phyloP scores from a whole-genome alignment of 1,140 invertebrate genomes.

The Cotesia glomerata region DNA sequence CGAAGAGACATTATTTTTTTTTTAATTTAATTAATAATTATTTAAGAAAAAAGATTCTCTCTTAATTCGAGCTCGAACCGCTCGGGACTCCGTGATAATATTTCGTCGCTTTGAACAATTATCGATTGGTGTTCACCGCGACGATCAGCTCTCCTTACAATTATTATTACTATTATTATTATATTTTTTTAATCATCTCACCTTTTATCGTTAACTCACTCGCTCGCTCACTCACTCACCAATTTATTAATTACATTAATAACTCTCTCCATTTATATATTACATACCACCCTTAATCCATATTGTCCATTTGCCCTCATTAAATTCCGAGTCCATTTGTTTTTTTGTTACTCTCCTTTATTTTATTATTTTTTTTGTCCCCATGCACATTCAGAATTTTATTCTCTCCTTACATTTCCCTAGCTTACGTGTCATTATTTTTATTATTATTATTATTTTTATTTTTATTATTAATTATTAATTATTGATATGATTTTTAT shows the following conservation, averaged over 20 bases:
- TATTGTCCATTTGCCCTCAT: no score
- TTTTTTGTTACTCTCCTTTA: not conserved
- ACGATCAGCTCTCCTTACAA: conserved; percentile 42
- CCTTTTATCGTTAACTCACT: no score
- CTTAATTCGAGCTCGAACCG: conserved; percentile 28
- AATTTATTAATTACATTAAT: no score
- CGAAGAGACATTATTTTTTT: conserved; percentile 20
- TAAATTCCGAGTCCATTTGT: not conserved
- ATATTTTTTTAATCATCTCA: no score
- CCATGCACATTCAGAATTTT: not conserved
- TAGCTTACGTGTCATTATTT: conserved; percentile 48
- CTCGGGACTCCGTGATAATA: conserved; percentile 30
- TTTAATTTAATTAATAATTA: not conserved
- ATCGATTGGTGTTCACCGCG: conserved; percentile 44
- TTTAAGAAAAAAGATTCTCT: not conserved
- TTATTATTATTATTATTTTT: conserved; percentile 43
- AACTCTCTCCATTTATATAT: no score
- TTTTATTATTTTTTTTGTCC: not conserved
- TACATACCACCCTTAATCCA: no score
- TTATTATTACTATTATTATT: no score
- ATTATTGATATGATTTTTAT: conserved; percentile 36
- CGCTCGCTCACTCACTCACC: no score
- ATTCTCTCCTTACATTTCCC: conserved; percentile 8
- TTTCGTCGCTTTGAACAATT: conserved; percentile 50
- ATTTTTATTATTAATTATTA: conserved; percentile 15